Conservation (phyloP, 2,888 invertebrate species). For the Drosophila limbata region DNA sequence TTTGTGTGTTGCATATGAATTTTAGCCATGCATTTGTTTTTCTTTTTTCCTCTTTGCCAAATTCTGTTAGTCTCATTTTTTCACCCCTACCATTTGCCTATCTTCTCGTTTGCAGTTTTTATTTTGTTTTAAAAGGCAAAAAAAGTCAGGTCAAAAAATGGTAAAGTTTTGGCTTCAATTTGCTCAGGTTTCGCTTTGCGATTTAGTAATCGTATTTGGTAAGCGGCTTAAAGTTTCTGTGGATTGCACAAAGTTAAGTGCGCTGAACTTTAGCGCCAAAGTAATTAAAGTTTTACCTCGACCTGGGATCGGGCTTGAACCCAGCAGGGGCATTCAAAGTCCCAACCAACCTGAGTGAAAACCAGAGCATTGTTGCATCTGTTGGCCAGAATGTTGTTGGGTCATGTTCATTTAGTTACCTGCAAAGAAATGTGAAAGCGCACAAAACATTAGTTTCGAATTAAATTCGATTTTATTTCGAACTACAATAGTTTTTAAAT, state of each 20-base stretch:
- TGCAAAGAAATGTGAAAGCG: constrained; percentile 48
- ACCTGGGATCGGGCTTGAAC: not conserved
- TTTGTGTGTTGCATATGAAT: constrained; percentile 40
- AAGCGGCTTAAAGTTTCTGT: constrained; percentile 65
- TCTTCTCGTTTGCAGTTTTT: constrained; percentile 30
- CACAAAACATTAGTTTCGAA: constrained; percentile 1
- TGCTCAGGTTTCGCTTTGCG: constrained; percentile 23
- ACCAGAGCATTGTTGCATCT: constrained; percentile 19
- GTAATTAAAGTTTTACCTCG: constrained; percentile 68
- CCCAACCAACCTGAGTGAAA: constrained; percentile 40
- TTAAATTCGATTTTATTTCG: not conserved
- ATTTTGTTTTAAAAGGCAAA: constrained; percentile 37
- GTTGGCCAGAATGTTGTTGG: not conserved
- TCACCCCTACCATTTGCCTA: not conserved
- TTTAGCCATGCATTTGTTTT: constrained; percentile 35
- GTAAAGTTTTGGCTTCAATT: constrained; percentile 27
- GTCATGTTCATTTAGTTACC: constrained; percentile 57
- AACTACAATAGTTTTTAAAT: not conserved
- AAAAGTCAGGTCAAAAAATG: not conserved
- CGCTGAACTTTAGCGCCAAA: constrained; percentile 63
- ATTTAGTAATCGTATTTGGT: constrained; percentile 46
- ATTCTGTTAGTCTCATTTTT: constrained; percentile 17
- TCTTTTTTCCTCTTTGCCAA: constrained; percentile 14
- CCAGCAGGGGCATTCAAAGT: constrained; percentile 23
- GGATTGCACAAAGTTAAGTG: constrained; percentile 60